Percentiles rank a stretch among this genome's conserved stretches.
phyloP scores from a whole-genome alignment of 2,888 invertebrate genomes.

The Stictocephala bisonia region DNA sequence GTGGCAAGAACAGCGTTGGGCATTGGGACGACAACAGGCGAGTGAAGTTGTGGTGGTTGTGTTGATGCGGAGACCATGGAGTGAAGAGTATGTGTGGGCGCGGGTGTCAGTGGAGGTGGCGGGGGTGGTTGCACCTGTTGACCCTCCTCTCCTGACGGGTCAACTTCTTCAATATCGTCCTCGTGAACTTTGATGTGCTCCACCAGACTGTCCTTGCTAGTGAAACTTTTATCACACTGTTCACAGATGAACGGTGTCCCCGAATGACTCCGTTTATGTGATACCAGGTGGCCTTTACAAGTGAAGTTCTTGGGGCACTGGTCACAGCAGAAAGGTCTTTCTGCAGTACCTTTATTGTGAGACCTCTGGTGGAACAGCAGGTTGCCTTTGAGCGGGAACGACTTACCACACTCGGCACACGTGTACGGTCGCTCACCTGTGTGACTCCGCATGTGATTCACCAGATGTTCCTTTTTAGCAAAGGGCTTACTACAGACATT shows the following conservation, averaged over 20 bases:
- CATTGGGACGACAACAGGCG: conserved; percentile 44
- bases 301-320: conserved; percentile 88
- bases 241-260: conserved; percentile 60
- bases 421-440: conserved; percentile 86
- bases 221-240: conserved; percentile 55
- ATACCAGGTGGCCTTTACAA: conserved; percentile 87
- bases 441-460: conserved; percentile 82
- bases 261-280: conserved; percentile 84
- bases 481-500: conserved; percentile 80
- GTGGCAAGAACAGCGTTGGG: conserved; percentile 45
- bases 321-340: conserved; percentile 80
- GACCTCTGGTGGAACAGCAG: conserved; percentile 88
- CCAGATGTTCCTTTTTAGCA: conserved; percentile 78
- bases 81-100: conserved; percentile 16
- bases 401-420: conserved; percentile 66
- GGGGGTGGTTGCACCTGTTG: conserved; percentile 27
- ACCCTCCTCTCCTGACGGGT: conserved; percentile 42
- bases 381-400: conserved; percentile 61
- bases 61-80: conserved; percentile 49
- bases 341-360: conserved; percentile 80
- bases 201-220: conserved; percentile 53
- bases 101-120: conserved; percentile 12
- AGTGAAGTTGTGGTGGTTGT: conserved; percentile 51
- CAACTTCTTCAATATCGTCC: conserved; percentile 51
- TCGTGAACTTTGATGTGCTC: conserved; percentile 56